Evolutionary conservation across 2,113 vertebrate species (phyloP), one percentile per base, ranked within the genome.

Genomic region (Pterophyllum scalare): DNA sequence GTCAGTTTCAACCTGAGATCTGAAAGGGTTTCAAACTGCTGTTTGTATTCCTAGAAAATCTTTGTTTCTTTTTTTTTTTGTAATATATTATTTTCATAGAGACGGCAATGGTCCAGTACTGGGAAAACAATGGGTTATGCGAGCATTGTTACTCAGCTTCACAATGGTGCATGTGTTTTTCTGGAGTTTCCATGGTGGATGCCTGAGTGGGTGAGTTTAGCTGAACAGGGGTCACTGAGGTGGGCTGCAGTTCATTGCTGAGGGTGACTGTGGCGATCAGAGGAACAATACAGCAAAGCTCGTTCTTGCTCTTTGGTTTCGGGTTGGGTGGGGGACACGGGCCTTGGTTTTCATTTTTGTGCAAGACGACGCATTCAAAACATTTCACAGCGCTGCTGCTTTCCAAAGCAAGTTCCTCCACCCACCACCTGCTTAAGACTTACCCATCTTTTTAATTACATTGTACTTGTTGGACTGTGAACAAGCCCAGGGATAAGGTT

Each of bases 251-350:
- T 83, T 88, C 87, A 83, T 56, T 24, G 8, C 28, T 56, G 85
- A 38, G 72, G 49, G 52, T 75, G 58, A 31, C 58, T 59, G 38
- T 81, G 75, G 75, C 80, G 82, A 80, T 90, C 67, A 89, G 58
- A 82, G 83, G 87, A 88, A 92, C 86, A 86, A 85, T 83, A 64
- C 77, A 64, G 79, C 80, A 49, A 88, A 67, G 75, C 79, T 80
- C 91, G 88, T 59, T 54, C 46, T 89, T 90, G 88, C 92, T 88
- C 83, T 86, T 88, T 87, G 80, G 85, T 85, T 89, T 86, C 67
- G 81, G 31, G 40, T 28, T 59, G 87, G 90, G 70, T 24, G 72
- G 82, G 43, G 38, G 59, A 56, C 14, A 72, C 15, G 1, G 12
- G 28, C 11, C 65, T 5, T 60, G 38, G 40, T 20, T 74, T 81